Evolutionary conservation across 2,888 invertebrate species (phyloP).

Genomic region (Zelleria hepariella): DNA sequence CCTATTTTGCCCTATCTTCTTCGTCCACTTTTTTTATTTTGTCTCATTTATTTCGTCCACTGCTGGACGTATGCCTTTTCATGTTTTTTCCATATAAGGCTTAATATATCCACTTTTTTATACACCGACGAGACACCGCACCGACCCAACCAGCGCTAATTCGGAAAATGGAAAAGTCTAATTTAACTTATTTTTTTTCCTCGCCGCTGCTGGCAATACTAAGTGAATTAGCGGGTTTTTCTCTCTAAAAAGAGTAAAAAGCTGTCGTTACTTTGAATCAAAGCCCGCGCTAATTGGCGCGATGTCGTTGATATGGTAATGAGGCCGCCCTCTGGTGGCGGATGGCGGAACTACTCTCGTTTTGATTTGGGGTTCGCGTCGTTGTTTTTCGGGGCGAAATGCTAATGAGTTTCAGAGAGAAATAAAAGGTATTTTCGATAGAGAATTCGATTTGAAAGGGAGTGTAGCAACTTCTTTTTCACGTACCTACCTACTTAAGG

Average conservation of each 20-base stretch:
- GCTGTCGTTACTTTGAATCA: conserved; percentile 40
- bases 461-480: too few relatives aligned
- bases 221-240: conserved; percentile 45
- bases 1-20: too few relatives aligned
- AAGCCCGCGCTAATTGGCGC: conserved; percentile 46
- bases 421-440: neutral
- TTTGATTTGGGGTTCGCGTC: neutral
- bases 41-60: too few relatives aligned
- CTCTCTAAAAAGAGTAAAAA: conserved; percentile 32
- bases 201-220: conserved; percentile 18
- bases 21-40: too few relatives aligned
- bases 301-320: conserved; percentile 37
- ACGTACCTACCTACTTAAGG: too few relatives aligned
- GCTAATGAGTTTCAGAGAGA: neutral
- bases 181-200: neutral
- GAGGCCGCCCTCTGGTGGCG: conserved; percentile 38
- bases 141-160: neutral
- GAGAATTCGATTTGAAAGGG: too few relatives aligned
- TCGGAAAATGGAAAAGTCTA: neutral
- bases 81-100: too few relatives aligned
- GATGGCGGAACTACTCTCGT: conserved; percentile 22
- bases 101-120: too few relatives aligned
- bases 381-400: neutral
- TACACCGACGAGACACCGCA: too few relatives aligned
- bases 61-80: too few relatives aligned